Evolutionary conservation across 2,113 vertebrate species (phyloP), one percentile per base, ranked within the genome.

Genomic region (Proteles cristata): DNA sequence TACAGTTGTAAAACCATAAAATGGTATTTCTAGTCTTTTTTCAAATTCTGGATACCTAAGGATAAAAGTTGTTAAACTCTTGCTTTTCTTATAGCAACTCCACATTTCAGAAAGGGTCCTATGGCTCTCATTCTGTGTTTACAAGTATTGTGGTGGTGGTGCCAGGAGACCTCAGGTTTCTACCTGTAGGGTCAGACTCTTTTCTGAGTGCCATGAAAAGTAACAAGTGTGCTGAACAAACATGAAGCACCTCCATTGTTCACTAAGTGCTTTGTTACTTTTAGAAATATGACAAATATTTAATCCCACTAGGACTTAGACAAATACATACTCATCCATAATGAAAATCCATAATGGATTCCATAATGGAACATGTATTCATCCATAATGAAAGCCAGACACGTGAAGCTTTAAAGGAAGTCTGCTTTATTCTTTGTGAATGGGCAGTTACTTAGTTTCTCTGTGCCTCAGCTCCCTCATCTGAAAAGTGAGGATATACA

Each of bases 401-500:
- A 55, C 39, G 55, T 35, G 28, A 68, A 65, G 23, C 50, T 84
- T 74, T 90, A 86, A 61, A 74, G 71, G 86, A 88, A 91, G 19
- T 86, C 80, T 21, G 55, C 31, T 74, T 79, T 83, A 68, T 58
- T 93, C 35, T 93, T 80, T 73, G n/a, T 53, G 76, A 66, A 69
- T 4, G 14, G 45, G 58, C 33, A 66, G 11, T 86, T 76, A 71
- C 35, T 89, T 50, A 91, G 35, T 12, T 3, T 71, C 33, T 71
- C 28, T 61, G 39, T 33, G 76, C 63, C 28, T 63, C 53, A 39
- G 58, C 11, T 86, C 43, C 35, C 19, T 69, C 66, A n/a, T 65
- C 81, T n/a, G 71, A 81, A 96, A 94, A 92, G 23, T 26, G 28
- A 94, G 53, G 43, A 50, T 69, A 73, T 61, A 77, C 73, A 77